Evolutionary conservation across 2,113 vertebrate genomes (phyloP).

Genomic region (Myotis davidii): DNA sequence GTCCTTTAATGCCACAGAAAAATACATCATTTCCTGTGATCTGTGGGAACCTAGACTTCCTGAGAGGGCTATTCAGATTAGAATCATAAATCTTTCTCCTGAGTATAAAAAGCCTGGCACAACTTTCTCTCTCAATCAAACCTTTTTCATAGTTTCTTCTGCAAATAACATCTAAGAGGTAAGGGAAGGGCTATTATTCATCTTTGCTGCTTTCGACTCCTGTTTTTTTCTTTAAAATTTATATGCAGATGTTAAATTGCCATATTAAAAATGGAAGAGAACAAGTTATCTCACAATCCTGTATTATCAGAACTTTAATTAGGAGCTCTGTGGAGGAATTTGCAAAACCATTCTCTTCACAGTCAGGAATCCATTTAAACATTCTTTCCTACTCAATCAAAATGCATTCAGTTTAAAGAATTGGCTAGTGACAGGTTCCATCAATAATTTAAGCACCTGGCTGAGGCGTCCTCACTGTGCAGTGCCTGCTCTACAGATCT

Average conservation of each 20-base stretch:
- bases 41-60: conserved; percentile 80
- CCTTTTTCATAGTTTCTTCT: conserved; percentile 34
- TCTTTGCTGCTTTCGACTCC: conserved; percentile 63
- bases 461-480: not conserved
- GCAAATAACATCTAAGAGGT: conserved; percentile 55
- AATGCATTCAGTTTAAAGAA: conserved; percentile 30
- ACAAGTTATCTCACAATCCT: conserved; percentile 9
- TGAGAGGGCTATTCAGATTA: conserved; percentile 73
- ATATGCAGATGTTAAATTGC: conserved; percentile 63
- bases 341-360: conserved; percentile 18
- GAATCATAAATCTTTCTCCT: conserved; percentile 83
- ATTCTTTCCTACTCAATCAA: conserved; percentile 39
- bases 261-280: conserved; percentile 59
- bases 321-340: not conserved
- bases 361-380: conserved; percentile 30
- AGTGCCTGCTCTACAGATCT: not conserved
- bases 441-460: conserved; percentile 34
- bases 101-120: conserved; percentile 68
- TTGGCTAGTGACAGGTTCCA: not conserved
- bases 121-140: conserved; percentile 79
- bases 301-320: conserved; percentile 64
- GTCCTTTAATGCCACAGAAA: conserved; percentile 69
- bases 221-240: conserved; percentile 45
- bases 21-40: conserved; percentile 79
- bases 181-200: conserved; percentile 10